Evolutionary conservation across 1,140 invertebrate genomes (phyloP), one percentile per base, ranked within the genome.

Genomic region (Eurosta solidaginis): DNA sequence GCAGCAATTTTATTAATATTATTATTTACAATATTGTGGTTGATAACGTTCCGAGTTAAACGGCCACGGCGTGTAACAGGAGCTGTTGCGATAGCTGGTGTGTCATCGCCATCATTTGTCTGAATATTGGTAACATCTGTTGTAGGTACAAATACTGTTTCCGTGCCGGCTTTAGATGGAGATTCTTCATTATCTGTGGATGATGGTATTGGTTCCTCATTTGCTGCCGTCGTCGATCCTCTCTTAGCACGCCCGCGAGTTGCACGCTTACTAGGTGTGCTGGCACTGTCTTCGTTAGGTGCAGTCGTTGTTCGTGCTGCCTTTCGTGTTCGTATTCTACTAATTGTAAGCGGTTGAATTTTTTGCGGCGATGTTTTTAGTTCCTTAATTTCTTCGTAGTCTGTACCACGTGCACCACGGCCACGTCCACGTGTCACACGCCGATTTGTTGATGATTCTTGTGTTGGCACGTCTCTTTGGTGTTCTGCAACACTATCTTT

Each of bases 1-100:
- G 83, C 85, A 0, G 83, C 85, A 14, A 86, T 86, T 73, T 86
- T 86, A 42, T 85, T 86, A 12, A 86, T 86, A 73, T 86, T 86
- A 75, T 86, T 86, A 36, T 78, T 85, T 6, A 81, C 80, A 59
- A 76, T 50, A 47, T 83, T 83, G 33, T 84, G 86, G 75, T 84
- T 86, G 17, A 47, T 68, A 47, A 82, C 81, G 7, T 82, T 81
- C 5, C 85, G 84, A 0, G 81, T 78, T 2, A 81, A 77, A 7
- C 85, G 84, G 5, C 85, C 85, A 33, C 85, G 80, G 29, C 85
- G 79, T 12, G 81, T 79, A 47, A 75, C 45, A 45, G 68, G 52
- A 17, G 68, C 40, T 29, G 77, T n/a, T 0, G 77, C 47, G 9
- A 76, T 17, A 40, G 68, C 68, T 1, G 74, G 59, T 44, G 50